A percentile compares a stretch with the other conserved stretches of the same genome.
Conservation (phyloP, 2,113 vertebrate species). For the Brachionichthys hirsutus region DNA sequence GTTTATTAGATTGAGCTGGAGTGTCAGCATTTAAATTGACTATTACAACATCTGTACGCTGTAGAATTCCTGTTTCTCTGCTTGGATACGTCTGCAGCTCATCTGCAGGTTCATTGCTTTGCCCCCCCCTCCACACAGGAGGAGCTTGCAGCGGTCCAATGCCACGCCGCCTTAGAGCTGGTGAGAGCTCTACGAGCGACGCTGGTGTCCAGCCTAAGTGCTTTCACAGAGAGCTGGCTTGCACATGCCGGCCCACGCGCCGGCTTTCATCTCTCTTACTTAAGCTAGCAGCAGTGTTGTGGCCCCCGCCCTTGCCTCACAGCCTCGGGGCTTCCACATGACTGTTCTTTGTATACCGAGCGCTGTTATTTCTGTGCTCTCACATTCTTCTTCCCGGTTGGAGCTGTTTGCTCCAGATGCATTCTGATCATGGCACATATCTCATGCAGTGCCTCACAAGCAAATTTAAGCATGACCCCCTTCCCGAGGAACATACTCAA, state of each 20-base stretch:
- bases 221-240: conserved; percentile 9
- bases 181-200: background rate
- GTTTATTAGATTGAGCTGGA: too few species aligned
- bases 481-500: too few species aligned
- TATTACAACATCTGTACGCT: too few species aligned
- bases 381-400: conserved; percentile 31
- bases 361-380: conserved; percentile 33
- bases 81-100: too few species aligned
- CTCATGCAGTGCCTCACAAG: too few species aligned
- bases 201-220: conserved; percentile 21
- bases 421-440: too few species aligned
- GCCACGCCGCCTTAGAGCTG: conserved; percentile 37
- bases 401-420: background rate
- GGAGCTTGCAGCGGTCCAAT: conserved; percentile 44
- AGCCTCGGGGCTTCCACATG: conserved; percentile 68
- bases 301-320: conserved; percentile 39
- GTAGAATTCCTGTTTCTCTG: too few species aligned
- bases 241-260: background rate
- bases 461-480: too few species aligned
- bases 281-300: background rate
- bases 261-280: conserved; percentile 30
- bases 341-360: conserved; percentile 60
- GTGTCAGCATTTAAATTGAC: too few species aligned
- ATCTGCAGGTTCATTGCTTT: too few species aligned
- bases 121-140: conserved; percentile 24